These are phyloP conservation scores for Ceriagrion tenellum DNA, from an alignment of 2,888 invertebrate species.

Conservation along the genomic window DNA sequence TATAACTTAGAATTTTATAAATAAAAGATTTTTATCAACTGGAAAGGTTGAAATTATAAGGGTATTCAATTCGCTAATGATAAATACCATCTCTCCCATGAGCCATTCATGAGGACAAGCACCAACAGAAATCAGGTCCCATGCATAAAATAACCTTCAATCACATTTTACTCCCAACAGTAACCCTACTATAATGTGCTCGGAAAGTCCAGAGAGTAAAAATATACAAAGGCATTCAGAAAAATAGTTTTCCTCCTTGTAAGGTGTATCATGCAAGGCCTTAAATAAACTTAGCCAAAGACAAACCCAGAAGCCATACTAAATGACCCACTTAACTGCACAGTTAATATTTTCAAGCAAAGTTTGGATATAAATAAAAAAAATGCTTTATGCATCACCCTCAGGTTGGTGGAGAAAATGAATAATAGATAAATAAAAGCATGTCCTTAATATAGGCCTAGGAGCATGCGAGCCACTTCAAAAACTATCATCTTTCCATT, in stretches of 20 bases:
- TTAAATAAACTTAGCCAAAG: background rate
- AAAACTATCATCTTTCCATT: background rate
- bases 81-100: background rate
- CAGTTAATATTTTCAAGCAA: background rate
- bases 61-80: background rate
- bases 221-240: conserved; percentile 3
- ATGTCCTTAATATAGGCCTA: conserved; percentile 31
- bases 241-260: background rate
- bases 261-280: conserved; percentile 23
- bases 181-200: background rate
- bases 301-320: conserved; percentile 3
- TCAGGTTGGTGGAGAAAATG: conserved; percentile 44
- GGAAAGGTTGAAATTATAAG: background rate
- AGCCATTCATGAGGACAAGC: conserved; percentile 18
- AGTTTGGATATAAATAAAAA: background rate
- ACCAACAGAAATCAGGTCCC: conserved; percentile 3
- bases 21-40: background rate
- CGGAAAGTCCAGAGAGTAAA: background rate
- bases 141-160: conserved; percentile 32
- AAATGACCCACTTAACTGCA: background rate
- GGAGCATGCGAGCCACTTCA: conserved; percentile 35
- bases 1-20: background rate
- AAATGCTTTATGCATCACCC: conserved; percentile 44
- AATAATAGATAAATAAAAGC: background rate
- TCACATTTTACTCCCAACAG: background rate